Evolutionary conservation across 2,797 vertebrate genomes (phyloP), one percentile per base, ranked within the genome.

Genomic region (Silurus aristotelis): DNA sequence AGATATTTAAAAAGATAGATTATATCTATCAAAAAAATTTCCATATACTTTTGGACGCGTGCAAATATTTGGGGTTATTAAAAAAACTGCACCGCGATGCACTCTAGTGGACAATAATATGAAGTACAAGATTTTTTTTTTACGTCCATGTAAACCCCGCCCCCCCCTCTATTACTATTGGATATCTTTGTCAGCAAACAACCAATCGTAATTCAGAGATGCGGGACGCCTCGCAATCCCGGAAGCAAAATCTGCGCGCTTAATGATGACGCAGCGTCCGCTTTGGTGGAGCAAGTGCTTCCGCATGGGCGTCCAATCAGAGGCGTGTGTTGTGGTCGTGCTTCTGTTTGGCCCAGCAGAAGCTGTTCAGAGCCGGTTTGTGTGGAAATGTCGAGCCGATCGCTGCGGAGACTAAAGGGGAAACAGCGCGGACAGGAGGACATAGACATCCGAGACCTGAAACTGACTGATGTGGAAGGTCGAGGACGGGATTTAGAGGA

Each of bases 351-450:
- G 85, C 48, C 48, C 48, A 52, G 48, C 6, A 52, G 48, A 6
- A 52, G 48, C 48, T 52, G 48, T 52, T 52, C 48, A 6, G 48
- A 52, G 48, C 48, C 56, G 66, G 46, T 81, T 43, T 58, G 22
- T 43, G 60, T 25, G 13, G 79, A 56, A 55, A 99, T 98, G 97
- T 98, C 97, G 86, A 96, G 94, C 14, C 94, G 98, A 91, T 97
- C 97, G 90, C 89, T 98, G 90, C 91, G 98, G 79, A 95, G 97
- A 88, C 93, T 98, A 84, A 93, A 94, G 78, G 97, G 98, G 43
- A 97, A 97, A 83, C 96, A 96, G 93, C 95, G 97, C 86, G 96
- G 96, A 13, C 97, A 99, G 92, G 96, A 97, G 92, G 93, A 92
- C 56, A 78, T 97, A 86, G 94, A 94, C 61, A 86, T 94, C 75